phyloP scores from a whole-genome alignment of 2,888 invertebrate genomes.

The Nymphalis urticae region DNA sequence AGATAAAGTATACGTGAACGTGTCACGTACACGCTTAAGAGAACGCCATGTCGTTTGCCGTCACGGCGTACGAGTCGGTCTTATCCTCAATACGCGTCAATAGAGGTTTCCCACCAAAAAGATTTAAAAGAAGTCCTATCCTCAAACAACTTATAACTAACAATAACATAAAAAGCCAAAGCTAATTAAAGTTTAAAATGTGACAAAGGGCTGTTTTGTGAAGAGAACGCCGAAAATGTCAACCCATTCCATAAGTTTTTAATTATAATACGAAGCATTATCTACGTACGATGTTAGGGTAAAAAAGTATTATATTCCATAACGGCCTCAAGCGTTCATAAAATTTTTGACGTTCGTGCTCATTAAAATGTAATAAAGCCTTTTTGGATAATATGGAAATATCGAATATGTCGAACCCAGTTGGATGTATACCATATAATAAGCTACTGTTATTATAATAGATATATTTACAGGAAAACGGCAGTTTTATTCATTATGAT shows the following conservation, averaged over 20 bases:
- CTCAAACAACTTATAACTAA: background rate
- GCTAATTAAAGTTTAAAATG: conserved; percentile 1
- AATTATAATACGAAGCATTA: background rate
- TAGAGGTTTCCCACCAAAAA: too few relatives aligned
- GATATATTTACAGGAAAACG: too few relatives aligned
- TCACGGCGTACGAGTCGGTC: too few relatives aligned
- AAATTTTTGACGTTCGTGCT: background rate
- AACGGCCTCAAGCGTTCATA: background rate
- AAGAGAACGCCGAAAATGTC: background rate
- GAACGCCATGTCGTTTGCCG: too few relatives aligned
- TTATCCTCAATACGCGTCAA: too few relatives aligned
- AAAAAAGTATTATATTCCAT: background rate
- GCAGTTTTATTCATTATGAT: too few relatives aligned
- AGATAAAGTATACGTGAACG: too few relatives aligned
- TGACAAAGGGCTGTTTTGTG: background rate
- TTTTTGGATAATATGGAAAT: background rate
- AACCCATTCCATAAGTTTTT: background rate
- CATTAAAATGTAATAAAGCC: conserved; percentile 1
- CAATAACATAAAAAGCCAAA: background rate
- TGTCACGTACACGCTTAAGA: too few relatives aligned
- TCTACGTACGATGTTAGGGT: background rate
- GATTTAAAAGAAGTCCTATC: too few relatives aligned
- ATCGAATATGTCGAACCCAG: background rate
- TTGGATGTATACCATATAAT: background rate
- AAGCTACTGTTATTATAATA: too few relatives aligned